Evolutionary conservation across 1,140 invertebrate species (phyloP).

Genomic region (Monochamus saltuarius): DNA sequence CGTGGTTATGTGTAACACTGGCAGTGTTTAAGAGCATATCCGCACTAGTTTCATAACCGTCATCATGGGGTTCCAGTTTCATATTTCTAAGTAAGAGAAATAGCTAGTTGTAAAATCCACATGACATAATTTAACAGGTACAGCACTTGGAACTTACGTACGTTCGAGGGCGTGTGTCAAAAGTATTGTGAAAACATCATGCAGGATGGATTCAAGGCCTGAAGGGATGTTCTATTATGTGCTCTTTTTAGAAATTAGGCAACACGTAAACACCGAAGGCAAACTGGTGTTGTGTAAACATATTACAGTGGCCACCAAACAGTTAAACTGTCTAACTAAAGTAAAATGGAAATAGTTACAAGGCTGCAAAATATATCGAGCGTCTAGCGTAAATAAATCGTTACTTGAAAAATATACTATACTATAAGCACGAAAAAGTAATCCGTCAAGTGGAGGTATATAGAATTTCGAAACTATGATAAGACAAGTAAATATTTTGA

Average conservation of each 20-base stretch:
- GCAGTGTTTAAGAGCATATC: conserved; percentile 64
- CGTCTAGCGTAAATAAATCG: conserved; percentile 19
- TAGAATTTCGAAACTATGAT: not conserved
- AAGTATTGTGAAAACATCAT: conserved; percentile 18
- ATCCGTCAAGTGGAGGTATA: not conserved
- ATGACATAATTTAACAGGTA: conserved; percentile 10
- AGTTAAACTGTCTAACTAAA: conserved; percentile 4
- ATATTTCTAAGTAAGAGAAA: conserved; percentile 50
- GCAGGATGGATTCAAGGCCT: conserved; percentile 33
- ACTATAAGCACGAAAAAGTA: conserved; percentile 6
- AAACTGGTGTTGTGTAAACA: conserved; percentile 32
- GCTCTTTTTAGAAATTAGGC: conserved; percentile 23
- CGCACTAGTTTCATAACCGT: conserved; percentile 83
- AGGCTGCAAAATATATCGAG: conserved; percentile 20
- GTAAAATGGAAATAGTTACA: conserved; percentile 19
- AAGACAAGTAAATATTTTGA: conserved; percentile 15
- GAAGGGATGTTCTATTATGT: conserved; percentile 28
- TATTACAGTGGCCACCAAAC: conserved; percentile 29
- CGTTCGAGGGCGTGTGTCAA: conserved; percentile 29
- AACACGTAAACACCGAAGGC: conserved; percentile 33
- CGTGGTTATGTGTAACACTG: conserved; percentile 44
- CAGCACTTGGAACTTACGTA: conserved; percentile 21
- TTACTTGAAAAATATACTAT: conserved; percentile 4
- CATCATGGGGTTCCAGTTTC: conserved; percentile 76
- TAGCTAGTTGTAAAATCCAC: conserved; percentile 6